Conservation (phyloP, 2,113 vertebrate species). For the Muscicapa adusta region DNA sequence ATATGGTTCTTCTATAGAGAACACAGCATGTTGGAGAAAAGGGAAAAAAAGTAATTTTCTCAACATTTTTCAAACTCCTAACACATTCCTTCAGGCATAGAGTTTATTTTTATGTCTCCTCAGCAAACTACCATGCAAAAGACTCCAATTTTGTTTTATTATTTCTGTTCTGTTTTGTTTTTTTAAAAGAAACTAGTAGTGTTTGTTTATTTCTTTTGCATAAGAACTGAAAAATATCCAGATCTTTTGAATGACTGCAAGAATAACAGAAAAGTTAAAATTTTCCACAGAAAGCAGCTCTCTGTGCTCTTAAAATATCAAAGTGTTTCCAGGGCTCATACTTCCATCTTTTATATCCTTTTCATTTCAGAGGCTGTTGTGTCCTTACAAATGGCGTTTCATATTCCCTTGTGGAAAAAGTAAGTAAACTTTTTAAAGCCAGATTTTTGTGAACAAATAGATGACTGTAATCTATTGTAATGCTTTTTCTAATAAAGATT, state of each 20-base stretch:
- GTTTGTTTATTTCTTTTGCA: conserved; percentile 14
- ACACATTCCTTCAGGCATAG: conserved; percentile 14
- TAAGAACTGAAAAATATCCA: conserved; percentile 9
- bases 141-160: neutral
- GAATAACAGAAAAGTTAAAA: neutral
- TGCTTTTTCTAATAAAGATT: neutral
- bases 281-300: neutral
- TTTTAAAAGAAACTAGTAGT: neutral
- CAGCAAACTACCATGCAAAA: neutral
- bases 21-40: neutral
- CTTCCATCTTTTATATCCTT: neutral
- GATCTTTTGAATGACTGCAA: neutral
- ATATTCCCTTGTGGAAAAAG: neutral
- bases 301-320: neutral
- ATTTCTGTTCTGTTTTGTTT: neutral
- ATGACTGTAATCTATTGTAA: neutral
- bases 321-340: neutral
- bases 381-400: neutral
- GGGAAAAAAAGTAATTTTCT: neutral
- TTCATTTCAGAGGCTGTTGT: neutral
- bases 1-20: neutral
- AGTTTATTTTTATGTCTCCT: conserved; percentile 39
- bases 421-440: neutral
- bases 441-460: neutral
- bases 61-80: conserved; percentile 38